Evolutionary conservation across 2,797 vertebrate genomes (phyloP).

Genomic region (Austrolebias charrua): DNA sequence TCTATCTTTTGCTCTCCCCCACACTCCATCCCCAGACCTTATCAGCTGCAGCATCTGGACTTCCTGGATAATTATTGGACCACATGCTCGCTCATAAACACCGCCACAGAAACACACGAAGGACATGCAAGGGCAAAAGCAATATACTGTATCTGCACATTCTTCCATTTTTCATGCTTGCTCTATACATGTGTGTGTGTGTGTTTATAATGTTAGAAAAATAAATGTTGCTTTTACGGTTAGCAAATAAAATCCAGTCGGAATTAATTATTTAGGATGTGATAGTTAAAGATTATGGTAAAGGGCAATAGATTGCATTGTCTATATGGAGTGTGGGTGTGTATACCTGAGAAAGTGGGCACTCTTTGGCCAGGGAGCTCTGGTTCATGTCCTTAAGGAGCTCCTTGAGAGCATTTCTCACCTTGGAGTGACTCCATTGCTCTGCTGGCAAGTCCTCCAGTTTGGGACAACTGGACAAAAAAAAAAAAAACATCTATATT

Average conservation of each 20-base stretch:
- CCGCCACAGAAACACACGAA: slow-evolving; percentile 25
- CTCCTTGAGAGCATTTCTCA: slow-evolving; percentile 95
- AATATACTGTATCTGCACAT: slow-evolving; percentile 13
- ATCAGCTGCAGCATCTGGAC: slow-evolving; percentile 64
- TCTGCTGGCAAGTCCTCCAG: slow-evolving; percentile 94
- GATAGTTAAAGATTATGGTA: too few species aligned
- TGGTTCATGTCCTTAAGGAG: slow-evolving; percentile 98
- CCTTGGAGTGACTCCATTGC: slow-evolving; percentile 95
- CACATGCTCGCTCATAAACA: slow-evolving; percentile 24
- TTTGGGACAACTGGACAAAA: slow-evolving; percentile 86
- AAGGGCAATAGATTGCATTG: neutral
- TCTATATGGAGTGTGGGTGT: too few species aligned
- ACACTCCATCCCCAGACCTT: slow-evolving; percentile 44
- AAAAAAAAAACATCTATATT: neutral
- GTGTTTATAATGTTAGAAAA: neutral
- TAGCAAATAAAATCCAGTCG: neutral
- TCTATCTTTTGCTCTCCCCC: slow-evolving; percentile 50
- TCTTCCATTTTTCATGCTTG: neutral
- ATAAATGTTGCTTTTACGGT: neutral
- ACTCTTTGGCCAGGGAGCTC: slow-evolving; percentile 97
- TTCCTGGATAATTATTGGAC: slow-evolving; percentile 53
- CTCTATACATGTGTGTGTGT: neutral
- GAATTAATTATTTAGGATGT: neutral
- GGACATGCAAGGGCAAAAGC: slow-evolving; percentile 32
- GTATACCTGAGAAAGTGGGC: slow-evolving; percentile 86